Evolutionary conservation across 2,888 invertebrate species (phyloP), one percentile per base, ranked within the genome.

Genomic region (Platycheirus albimanus): DNA sequence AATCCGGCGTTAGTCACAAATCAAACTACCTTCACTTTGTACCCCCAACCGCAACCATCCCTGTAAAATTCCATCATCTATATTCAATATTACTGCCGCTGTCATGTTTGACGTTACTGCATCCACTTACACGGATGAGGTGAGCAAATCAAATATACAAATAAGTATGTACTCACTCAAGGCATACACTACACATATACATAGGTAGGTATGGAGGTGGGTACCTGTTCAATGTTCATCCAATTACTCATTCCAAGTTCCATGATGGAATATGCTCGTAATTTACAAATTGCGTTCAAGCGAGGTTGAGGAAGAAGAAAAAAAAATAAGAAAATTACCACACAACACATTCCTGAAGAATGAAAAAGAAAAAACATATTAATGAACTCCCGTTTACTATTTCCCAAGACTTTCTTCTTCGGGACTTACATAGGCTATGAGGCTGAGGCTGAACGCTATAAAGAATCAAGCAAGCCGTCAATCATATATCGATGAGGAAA

Each of bases 171-270:
- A 24, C 38, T 38, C 4, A 38, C 1, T 41, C 10, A 24, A n/a
- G n/a, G n/a, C 24, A 11, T 11, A 24, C 3, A 4, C 3, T 24
- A 3, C 3, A 24, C 8, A 33, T 33, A 1, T 4, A 33, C 30
- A 33, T 8, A 58, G n/a, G 11, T 52, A 78, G n/a, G n/a, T n/a
- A n/a, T n/a, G n/a, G n/a, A n/a, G n/a, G n/a, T n/a, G n/a, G n/a
- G n/a, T n/a, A n/a, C n/a, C n/a, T n/a, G n/a, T n/a, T n/a, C n/a
- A n/a, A n/a, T n/a, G n/a, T 72, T 72, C 77, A 78, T 51, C 69
- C 69, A 69, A 83, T 83, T 83, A 69, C 83, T 78, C 83, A 83
- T 43, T 30, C 17, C 66, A 36, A 67, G 41, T 77, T 77, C 28
- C 49, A 54, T 19, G 45, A 63, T n/a, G n/a, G n/a, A 72, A 64